Percentiles rank a stretch among this genome's conserved stretches.
These are phyloP conservation scores for Mystacornis crossleyi DNA, from an alignment of 2,113 vertebrate genomes.

Conservation along the genomic window DNA sequence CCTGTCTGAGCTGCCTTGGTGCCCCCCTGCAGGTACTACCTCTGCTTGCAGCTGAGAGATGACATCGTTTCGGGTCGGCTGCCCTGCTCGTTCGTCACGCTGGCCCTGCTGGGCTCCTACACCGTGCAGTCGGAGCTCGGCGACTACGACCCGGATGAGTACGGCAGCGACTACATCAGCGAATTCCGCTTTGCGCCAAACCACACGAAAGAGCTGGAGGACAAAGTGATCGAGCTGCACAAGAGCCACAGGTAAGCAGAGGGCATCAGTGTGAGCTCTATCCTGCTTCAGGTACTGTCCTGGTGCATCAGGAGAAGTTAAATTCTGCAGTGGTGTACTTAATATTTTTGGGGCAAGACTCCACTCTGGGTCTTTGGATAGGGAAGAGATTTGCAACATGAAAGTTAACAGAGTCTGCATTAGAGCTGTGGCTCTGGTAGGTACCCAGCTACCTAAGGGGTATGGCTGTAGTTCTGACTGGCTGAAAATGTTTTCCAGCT, in stretches of 20 bases:
- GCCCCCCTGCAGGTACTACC: conserved; percentile 86
- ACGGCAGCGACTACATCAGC: conserved; percentile 86
- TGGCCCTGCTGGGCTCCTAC: conserved; percentile 92
- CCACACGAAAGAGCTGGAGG: conserved; percentile 94
- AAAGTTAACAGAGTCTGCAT: not conserved
- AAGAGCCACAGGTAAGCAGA: conserved; percentile 90
- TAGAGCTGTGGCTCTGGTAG: not conserved
- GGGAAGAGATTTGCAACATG: not conserved
- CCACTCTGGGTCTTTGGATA: not conserved
- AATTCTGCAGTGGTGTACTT: not conserved
- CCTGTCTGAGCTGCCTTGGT: not conserved
- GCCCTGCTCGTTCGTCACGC: conserved; percentile 94
- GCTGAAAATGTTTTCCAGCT: not conserved
- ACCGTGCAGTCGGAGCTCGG: conserved; percentile 94
- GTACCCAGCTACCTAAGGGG: not conserved
- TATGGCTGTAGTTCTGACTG: not conserved
- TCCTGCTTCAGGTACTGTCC: accelerated
- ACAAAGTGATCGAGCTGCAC: conserved; percentile 95
- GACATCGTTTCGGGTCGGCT: conserved; percentile 93
- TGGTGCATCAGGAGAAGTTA: not conserved
- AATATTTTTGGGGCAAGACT: not conserved
- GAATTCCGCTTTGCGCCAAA: conserved; percentile 93
- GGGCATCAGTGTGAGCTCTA: not conserved
- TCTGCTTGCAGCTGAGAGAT: conserved; percentile 93
- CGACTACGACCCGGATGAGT: conserved; percentile 91